These are phyloP conservation scores for Chondrosia reniformis DNA, from an alignment of 37 sponge, comb jelly and placozoan species.

Conservation along the genomic window DNA sequence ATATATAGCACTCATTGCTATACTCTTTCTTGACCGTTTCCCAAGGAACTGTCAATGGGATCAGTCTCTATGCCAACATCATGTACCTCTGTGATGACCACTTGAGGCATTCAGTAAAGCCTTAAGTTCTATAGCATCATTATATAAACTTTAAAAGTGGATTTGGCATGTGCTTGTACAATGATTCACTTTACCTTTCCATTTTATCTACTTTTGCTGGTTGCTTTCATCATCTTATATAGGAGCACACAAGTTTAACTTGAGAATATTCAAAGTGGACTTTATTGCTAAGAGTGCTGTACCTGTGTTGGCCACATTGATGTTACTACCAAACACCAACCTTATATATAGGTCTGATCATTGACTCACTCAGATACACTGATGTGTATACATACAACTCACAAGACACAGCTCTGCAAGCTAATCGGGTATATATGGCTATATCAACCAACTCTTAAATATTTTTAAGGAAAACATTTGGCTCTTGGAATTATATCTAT, in stretches of 20 bases:
- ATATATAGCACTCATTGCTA: conserved; percentile 21
- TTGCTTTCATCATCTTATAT: conserved; percentile 16
- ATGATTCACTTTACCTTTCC: conserved; percentile 55
- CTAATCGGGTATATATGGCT: conserved; percentile 26
- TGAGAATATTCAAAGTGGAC: background rate
- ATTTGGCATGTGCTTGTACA: conserved; percentile 46
- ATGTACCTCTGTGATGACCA: no score
- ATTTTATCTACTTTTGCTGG: conserved; percentile 40
- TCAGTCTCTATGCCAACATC: conserved; percentile 45
- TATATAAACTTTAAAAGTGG: conserved; percentile 42
- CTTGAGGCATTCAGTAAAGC: no score
- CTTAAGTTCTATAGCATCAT: no score
- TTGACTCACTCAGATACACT: conserved; percentile 9
- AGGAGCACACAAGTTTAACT: background rate
- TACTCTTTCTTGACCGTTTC: conserved; percentile 21
- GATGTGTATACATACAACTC: background rate
- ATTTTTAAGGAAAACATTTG: conserved; percentile 19
- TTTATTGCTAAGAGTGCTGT: conserved; percentile 20
- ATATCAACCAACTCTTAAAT: background rate
- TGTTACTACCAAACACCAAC: conserved; percentile 22
- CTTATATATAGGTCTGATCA: conserved; percentile 18
- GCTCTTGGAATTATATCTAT: background rate
- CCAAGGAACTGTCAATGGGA: conserved; percentile 34
- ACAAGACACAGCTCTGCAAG: background rate
- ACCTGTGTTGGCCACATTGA: conserved; percentile 32